Evolutionary conservation across 1,140 invertebrate genomes (phyloP).

Genomic region (Conus ventricosus): DNA sequence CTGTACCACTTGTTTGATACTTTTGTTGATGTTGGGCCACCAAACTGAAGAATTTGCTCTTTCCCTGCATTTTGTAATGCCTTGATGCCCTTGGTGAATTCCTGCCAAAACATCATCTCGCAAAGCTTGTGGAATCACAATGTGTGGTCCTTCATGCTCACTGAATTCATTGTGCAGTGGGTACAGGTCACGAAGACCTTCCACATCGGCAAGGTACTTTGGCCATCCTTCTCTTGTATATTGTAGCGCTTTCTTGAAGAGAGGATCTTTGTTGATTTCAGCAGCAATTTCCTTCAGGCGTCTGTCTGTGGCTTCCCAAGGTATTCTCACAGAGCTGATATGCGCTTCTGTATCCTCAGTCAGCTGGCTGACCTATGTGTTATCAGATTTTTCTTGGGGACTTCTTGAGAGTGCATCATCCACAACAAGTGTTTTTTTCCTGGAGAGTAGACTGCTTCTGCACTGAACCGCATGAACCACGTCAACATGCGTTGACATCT

Average conservation of each 20-base stretch:
- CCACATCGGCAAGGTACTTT: neutral
- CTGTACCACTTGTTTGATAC: neutral
- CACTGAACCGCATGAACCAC: conserved; percentile 1
- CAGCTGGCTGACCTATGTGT: neutral
- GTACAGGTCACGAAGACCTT: conserved; percentile 38
- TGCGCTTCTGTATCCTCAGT: neutral
- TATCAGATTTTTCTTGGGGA: neutral
- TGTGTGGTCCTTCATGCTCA: conserved; percentile 37
- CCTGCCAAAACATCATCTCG: conserved; percentile 16
- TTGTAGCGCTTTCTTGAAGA: neutral
- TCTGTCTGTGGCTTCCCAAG: neutral
- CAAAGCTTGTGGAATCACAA: conserved; percentile 40
- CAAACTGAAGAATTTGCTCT: conserved; percentile 23
- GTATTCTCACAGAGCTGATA: neutral
- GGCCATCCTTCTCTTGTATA: conserved; percentile 14
- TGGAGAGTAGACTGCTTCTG: neutral
- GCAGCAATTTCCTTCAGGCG: neutral
- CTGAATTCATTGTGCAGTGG: conserved; percentile 44
- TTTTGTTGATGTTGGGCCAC: neutral
- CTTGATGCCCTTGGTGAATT: conserved; percentile 45
- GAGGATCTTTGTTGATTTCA: neutral
- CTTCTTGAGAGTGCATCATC: conserved; percentile 5
- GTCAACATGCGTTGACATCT: conserved; percentile 15
- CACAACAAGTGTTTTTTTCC: neutral
- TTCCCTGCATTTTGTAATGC: conserved; percentile 11